A percentile compares a stretch with the other conserved stretches of the same genome.
phyloP scores from a whole-genome alignment of 1,140 invertebrate genomes.

The Oscheius sp. region DNA sequence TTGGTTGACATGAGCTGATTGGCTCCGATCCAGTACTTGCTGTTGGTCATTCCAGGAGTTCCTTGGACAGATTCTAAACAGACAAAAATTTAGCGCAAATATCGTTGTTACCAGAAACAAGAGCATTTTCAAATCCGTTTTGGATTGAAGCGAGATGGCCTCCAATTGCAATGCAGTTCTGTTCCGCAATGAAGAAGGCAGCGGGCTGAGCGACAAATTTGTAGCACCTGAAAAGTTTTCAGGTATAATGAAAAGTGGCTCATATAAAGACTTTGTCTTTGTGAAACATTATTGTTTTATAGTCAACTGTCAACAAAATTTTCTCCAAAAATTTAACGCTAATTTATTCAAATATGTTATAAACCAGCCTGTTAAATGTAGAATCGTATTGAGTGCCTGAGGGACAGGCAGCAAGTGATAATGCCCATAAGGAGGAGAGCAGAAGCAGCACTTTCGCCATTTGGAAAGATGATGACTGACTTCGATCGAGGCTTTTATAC shows the following conservation, averaged over 20 bases:
- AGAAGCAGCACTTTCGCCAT: too few relatives aligned
- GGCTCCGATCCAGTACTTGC: neutral
- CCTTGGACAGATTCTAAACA: neutral
- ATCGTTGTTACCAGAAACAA: neutral
- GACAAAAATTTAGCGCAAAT: too few relatives aligned
- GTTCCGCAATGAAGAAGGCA: neutral
- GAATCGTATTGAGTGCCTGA: neutral
- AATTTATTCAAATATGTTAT: too few relatives aligned
- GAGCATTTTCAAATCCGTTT: slow-evolving; percentile 7
- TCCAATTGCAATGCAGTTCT: slow-evolving; percentile 5
- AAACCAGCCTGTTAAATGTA: neutral
- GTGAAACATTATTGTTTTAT: too few relatives aligned
- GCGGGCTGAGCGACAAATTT: neutral
- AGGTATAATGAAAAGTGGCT: too few relatives aligned
- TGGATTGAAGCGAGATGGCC: neutral
- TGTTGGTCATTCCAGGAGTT: neutral
- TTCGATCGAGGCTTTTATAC: too few relatives aligned
- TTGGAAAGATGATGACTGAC: too few relatives aligned
- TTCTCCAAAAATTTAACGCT: neutral
- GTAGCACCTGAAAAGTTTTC: slow-evolving; percentile 2
- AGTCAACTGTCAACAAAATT: too few relatives aligned
- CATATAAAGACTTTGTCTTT: too few relatives aligned
- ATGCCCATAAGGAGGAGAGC: too few relatives aligned
- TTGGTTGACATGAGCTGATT: neutral
- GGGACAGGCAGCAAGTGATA: neutral